phyloP scores from a whole-genome alignment of 2,797 vertebrate genomes.

The Smutsia gigantea region DNA sequence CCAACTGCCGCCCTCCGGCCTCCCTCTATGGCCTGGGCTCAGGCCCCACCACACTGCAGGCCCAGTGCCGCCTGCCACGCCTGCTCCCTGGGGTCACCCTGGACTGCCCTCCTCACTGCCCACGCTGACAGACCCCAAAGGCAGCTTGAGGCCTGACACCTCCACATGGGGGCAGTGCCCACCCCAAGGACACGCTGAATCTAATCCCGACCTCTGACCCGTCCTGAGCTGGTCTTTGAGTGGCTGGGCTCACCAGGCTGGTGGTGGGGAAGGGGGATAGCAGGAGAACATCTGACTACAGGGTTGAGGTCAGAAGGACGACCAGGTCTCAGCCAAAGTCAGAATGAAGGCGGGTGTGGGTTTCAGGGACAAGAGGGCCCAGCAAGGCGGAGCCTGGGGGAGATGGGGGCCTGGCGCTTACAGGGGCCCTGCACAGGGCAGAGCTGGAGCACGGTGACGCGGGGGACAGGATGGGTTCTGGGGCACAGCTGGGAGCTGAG shows the following conservation, averaged over 20 bases:
- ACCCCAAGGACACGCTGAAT: background rate
- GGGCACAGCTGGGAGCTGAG: background rate
- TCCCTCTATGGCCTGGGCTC: fast-evolving
- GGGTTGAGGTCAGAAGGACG: background rate
- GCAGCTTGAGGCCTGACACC: background rate
- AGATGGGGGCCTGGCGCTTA: fast-evolving
- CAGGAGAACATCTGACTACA: background rate
- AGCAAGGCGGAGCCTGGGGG: background rate
- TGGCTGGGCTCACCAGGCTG: background rate
- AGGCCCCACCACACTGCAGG: background rate
- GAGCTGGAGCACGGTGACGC: background rate
- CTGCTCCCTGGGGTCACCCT: background rate
- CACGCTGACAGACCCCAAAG: background rate
- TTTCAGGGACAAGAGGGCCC: background rate
- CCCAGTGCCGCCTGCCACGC: fast-evolving
- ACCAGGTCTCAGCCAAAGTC: background rate
- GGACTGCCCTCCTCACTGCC: background rate
- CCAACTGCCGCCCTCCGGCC: fast-evolving
- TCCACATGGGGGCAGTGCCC: background rate
- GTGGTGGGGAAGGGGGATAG: background rate
- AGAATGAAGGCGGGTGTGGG: too few relatives aligned
- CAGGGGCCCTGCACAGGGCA: background rate
- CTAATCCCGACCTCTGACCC: background rate
- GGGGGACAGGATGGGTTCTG: too few relatives aligned
- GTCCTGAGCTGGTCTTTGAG: background rate